Evolutionary conservation across 2,113 vertebrate genomes (phyloP), one percentile per base, ranked within the genome.

Genomic region (Thunnus maccoyii): DNA sequence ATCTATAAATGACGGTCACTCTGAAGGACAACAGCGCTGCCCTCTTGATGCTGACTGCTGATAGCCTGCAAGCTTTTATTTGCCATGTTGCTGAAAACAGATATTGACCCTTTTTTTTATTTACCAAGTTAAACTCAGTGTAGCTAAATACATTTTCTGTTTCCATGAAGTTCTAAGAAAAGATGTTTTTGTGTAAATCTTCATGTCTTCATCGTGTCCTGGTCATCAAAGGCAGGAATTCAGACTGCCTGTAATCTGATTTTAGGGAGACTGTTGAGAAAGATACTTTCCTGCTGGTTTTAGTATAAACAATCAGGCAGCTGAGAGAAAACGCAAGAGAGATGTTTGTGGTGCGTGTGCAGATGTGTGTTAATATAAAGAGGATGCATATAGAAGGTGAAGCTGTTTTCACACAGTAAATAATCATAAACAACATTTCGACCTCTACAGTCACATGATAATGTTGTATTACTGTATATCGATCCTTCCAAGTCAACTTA

Each of bases 231-330:
- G 89, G 91, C 82, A 65, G 80, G 74, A 61, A 66, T 78, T 84
- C 82, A 89, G 77, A 76, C 82, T 84, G 70, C 48, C 62, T 91
- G 83, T 87, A 86, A 92, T 89, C 79, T 78, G 87, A 93, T 93
- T 93, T 88, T 70, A 66, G 85, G 75, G 76, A 84, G 82, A 77
- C 62, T 17, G 77, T 70, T 82, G 92, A 87, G 85, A 83, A 52
- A 78, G 67, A 87, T 44, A 58, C 82, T 63, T 74, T 86, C 88
- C 75, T 89, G 79, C 74, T 87, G 82, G 58, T 83, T 74, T 78
- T 80, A 67, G 70, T 78, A 55, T 88, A 85, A 91, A 91, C 86
- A 90, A 87, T 85, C 70, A 76, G 27, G 20, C 18, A 73, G 60
- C 44, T 52, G 52, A 32, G n/a, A 72, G 63, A 68, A 55, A 11